Evolutionary conservation across 2,113 vertebrate genomes (phyloP).

Genomic region (Amblyopsis rosae): DNA sequence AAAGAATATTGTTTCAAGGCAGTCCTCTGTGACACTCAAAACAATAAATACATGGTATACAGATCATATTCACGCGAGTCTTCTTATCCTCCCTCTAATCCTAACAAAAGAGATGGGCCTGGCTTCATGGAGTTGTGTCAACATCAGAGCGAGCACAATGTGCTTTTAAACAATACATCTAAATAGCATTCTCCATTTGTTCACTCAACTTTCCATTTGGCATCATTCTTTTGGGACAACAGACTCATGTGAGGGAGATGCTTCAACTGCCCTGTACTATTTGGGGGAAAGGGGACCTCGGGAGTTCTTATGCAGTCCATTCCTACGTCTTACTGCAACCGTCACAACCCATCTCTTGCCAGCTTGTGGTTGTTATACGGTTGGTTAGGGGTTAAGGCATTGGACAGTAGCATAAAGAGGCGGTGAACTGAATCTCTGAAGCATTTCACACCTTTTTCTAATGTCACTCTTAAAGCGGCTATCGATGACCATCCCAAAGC

Average conservation of each 20-base stretch:
- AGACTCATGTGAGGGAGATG: conserved; percentile 28
- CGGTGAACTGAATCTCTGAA: conserved; percentile 43
- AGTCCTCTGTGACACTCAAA: conserved; percentile 53
- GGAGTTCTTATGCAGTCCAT: conserved; percentile 36
- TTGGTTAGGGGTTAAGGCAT: conserved; percentile 76
- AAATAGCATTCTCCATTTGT: conserved; percentile 16
- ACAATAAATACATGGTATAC: conserved; percentile 70
- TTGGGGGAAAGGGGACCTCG: conserved; percentile 15
- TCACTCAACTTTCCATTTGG: conserved; percentile 46
- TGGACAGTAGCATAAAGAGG: conserved; percentile 63
- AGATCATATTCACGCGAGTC: conserved; percentile 39
- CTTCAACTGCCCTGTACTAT: conserved; percentile 29
- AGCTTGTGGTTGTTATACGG: conserved; percentile 16
- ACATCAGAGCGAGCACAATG: too few species aligned
- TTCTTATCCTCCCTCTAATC: conserved; percentile 25
- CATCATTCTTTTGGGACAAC: conserved; percentile 35
- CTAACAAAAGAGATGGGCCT: background rate
- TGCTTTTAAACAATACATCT: background rate
- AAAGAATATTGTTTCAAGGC: conserved; percentile 64
- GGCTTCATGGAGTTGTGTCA: background rate
- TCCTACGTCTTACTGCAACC: conserved; percentile 7
- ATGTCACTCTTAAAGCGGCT: conserved; percentile 36
- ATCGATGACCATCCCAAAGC: conserved; percentile 16
- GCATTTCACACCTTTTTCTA: conserved; percentile 27
- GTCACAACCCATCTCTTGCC: conserved; percentile 21